Percentiles rank a stretch among this genome's conserved stretches.
phyloP scores from a whole-genome alignment of 2,797 vertebrate genomes.

The Gymnothorax reevesii region DNA sequence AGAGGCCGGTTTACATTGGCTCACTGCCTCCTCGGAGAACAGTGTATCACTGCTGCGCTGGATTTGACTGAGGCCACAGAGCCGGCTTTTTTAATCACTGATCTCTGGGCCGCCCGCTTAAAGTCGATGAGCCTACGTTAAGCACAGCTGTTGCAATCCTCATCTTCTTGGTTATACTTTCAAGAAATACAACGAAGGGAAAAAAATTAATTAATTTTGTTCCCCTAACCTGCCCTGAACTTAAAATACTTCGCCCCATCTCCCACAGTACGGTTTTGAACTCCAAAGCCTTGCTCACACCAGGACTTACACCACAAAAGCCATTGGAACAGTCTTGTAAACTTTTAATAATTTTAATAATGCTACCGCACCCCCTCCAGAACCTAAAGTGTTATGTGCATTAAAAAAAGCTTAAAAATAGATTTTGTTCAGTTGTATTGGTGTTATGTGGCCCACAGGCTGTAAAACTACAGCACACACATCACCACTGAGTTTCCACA shows the following conservation, averaged over 20 bases:
- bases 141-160: conserved; percentile 97
- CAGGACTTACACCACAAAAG: conserved; percentile 51
- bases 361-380: background rate
- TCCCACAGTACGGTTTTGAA: conserved; percentile 67
- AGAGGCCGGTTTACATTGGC: conserved; percentile 71
- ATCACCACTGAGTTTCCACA: background rate
- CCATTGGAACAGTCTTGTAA: conserved; percentile 62
- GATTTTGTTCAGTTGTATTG: background rate
- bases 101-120: conserved; percentile 81
- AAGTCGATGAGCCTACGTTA: conserved; percentile 86
- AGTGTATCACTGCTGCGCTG: conserved; percentile 75
- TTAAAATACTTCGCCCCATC: conserved; percentile 70
- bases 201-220: conserved; percentile 80
- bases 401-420: conserved; percentile 17
- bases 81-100: conserved; percentile 97
- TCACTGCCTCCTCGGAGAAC: conserved; percentile 63
- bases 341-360: conserved; percentile 44
- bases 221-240: conserved; percentile 59
- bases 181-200: conserved; percentile 78
- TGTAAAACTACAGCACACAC: background rate
- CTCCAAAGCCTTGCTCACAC: conserved; percentile 56
- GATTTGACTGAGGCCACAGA: conserved; percentile 86
- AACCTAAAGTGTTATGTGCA: background rate
- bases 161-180: conserved; percentile 87
- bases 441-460: background rate